Percentiles rank a stretch among this genome's conserved stretches.
These are phyloP conservation scores for Nasonia oneida DNA, from an alignment of 2,888 invertebrate genomes.

Conservation along the genomic window DNA sequence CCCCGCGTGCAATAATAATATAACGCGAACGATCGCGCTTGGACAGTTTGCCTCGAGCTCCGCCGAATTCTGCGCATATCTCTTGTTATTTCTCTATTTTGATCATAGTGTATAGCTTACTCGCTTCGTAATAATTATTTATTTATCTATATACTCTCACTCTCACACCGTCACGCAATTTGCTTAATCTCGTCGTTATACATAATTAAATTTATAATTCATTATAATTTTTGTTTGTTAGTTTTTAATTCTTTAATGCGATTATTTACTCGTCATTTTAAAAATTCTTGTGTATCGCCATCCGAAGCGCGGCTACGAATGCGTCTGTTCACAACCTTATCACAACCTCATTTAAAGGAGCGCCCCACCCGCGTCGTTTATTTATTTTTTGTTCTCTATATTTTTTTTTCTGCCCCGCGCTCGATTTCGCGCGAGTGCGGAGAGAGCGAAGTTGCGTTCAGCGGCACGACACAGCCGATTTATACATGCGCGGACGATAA, in stretches of 20 bases:
- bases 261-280: conserved; percentile 59
- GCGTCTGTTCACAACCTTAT: conserved; percentile 77
- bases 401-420: conserved; percentile 1
- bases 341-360: conserved; percentile 78
- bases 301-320: conserved; percentile 76
- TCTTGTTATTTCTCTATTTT: not conserved
- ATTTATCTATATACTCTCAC: not conserved
- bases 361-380: conserved; percentile 71
- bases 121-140: not conserved
- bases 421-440: conserved; percentile 15
- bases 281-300: conserved; percentile 71
- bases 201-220: conserved; percentile 24
- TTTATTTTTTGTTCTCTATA: conserved; percentile 10
- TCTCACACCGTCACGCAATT: not conserved
- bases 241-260: conserved; percentile 15
- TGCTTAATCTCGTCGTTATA: not conserved
- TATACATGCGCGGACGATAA: not conserved
- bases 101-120: not conserved
- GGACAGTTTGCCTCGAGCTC: conserved; percentile 60
- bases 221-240: conserved; percentile 21
- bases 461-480: not conserved
- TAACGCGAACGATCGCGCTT: conserved; percentile 34
- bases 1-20: not conserved
- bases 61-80: conserved; percentile 50
- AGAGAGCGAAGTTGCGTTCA: not conserved